A percentile compares a stretch with the other conserved stretches of the same genome.
phyloP scores from a whole-genome alignment of 2,888 invertebrate species.

The Shargacucullia verbasci region DNA sequence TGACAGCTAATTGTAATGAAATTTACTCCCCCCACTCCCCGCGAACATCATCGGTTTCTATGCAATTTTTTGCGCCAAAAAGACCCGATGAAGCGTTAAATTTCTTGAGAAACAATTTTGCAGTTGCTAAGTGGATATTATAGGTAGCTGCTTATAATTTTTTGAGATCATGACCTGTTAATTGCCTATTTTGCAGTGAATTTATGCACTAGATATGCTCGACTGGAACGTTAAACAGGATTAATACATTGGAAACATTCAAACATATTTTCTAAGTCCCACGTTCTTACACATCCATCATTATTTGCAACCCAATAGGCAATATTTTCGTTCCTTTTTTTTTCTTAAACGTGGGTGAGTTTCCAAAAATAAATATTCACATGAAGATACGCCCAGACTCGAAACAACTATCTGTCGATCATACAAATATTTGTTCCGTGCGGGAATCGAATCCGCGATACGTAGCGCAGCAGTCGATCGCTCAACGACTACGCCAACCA shows the following conservation, averaged over 20 bases:
- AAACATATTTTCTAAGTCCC: slow-evolving; percentile 9
- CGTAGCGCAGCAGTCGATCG: too few species aligned
- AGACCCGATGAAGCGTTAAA: slow-evolving; percentile 31
- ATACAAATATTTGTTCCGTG: too few species aligned
- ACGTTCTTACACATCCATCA: not conserved
- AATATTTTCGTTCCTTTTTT: too few species aligned
- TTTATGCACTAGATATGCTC: slow-evolving; percentile 19
- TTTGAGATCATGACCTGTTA: slow-evolving; percentile 18
- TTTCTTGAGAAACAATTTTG: slow-evolving; percentile 42
- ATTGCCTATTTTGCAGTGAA: slow-evolving; percentile 24
- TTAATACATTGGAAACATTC: slow-evolving; percentile 3
- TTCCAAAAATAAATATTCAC: too few species aligned
- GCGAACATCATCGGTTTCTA: slow-evolving; percentile 56
- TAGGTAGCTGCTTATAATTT: slow-evolving; percentile 5
- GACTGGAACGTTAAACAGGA: slow-evolving; percentile 5
- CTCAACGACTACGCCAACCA: too few species aligned
- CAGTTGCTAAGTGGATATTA: slow-evolving; percentile 10
- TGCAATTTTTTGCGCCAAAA: slow-evolving; percentile 43
- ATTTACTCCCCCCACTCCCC: slow-evolving; percentile 77
- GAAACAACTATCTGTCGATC: too few species aligned
- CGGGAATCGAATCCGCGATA: too few species aligned
- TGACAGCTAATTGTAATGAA: slow-evolving; percentile 88
- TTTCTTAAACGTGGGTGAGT: too few species aligned
- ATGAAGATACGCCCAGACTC: too few species aligned
- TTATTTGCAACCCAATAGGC: too few species aligned